Conservation (phyloP, 2,888 invertebrate genomes). For the Capitulum mitella region DNA sequence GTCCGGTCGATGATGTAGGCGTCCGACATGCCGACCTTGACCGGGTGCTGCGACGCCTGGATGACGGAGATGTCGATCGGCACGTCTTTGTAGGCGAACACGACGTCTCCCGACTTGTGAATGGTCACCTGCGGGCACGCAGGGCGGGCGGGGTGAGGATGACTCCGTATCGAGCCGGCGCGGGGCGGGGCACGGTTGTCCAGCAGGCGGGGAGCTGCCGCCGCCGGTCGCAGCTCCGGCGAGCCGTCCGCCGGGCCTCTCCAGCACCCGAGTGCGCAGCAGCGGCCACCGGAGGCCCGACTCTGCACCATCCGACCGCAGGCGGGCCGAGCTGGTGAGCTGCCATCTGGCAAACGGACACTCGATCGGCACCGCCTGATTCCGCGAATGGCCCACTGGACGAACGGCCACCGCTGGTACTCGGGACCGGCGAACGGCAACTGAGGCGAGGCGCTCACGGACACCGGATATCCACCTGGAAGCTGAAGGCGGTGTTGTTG, state of each 20-base stretch:
- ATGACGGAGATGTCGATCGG: conserved; percentile 71
- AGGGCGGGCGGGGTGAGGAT: too few relatives aligned
- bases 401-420: too few relatives aligned
- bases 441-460: background rate
- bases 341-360: too few relatives aligned
- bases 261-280: too few relatives aligned
- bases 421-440: too few relatives aligned
- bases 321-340: too few relatives aligned
- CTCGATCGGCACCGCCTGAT: too few relatives aligned
- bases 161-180: conserved; percentile 34
- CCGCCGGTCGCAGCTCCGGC: too few relatives aligned
- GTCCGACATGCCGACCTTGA: conserved; percentile 95
- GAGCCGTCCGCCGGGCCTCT: too few relatives aligned
- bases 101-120: conserved; percentile 78
- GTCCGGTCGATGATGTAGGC: conserved; percentile 89
- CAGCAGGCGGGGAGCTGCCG: background rate
- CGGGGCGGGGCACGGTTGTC: conserved; percentile 36
- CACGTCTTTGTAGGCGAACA: conserved; percentile 80
- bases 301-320: too few relatives aligned
- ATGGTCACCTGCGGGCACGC: conserved; percentile 61
- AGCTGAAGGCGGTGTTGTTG: conserved; percentile 57
- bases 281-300: too few relatives aligned
- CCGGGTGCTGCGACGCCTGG: conserved; percentile 79
- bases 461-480: conserved; percentile 51
- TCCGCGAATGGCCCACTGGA: too few relatives aligned